Conservation (phyloP, 2,888 invertebrate species). For the Eupithecia dodoneata region DNA sequence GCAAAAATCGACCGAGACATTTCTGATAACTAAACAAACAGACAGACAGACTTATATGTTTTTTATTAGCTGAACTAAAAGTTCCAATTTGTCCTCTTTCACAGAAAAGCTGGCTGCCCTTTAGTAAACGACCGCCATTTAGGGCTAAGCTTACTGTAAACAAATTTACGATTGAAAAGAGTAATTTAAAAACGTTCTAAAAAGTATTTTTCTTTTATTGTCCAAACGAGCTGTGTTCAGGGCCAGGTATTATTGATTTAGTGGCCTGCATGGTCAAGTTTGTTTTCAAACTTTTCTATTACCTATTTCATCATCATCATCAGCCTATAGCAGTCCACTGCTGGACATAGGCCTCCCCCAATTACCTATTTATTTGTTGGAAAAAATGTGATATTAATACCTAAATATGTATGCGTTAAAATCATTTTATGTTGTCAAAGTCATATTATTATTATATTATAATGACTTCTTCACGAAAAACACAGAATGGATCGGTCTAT, state of each 20-base stretch:
- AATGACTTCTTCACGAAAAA: no score
- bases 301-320: no score
- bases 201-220: neutral
- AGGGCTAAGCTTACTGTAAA: conserved; percentile 3
- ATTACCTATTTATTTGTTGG: neutral
- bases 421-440: no score
- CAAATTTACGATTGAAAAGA: conserved; percentile 1
- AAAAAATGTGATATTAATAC: neutral
- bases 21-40: neutral
- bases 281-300: neutral
- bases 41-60: neutral
- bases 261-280: neutral
- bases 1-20: neutral
- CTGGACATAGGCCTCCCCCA: no score
- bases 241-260: neutral
- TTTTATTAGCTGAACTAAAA: neutral
- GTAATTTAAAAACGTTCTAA: conserved; percentile 10
- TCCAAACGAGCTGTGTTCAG: neutral
- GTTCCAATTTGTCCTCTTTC: neutral
- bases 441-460: no score
- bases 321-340: no score
- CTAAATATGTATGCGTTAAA: no score
- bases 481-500: no score
- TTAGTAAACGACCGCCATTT: neutral
- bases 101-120: conserved; percentile 1